phyloP scores from a whole-genome alignment of 2,113 vertebrate genomes.

The Antechinus stuartii region DNA sequence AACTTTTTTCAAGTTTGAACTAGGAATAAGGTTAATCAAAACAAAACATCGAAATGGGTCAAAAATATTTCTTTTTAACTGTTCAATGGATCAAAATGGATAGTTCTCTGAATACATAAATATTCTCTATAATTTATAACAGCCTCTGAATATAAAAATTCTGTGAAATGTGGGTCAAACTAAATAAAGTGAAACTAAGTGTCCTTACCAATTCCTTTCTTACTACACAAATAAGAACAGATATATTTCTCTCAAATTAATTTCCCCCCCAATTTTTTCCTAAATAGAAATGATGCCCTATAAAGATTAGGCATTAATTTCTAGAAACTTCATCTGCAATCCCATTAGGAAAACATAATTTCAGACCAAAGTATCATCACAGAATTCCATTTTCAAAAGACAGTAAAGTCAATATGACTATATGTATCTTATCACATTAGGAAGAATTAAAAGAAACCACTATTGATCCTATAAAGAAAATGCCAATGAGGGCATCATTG shows the following conservation, averaged over 20 bases:
- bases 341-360: not conserved
- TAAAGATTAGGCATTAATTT: not conserved
- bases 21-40: not conserved
- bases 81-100: not conserved
- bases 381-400: constrained; percentile 20
- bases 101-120: not conserved
- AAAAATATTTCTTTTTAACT: constrained; percentile 15
- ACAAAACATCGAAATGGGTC: not conserved
- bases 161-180: constrained; percentile 39
- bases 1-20: constrained; percentile 36
- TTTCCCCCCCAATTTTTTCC: not conserved
- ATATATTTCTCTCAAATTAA: not conserved
- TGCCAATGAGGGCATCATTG: not conserved
- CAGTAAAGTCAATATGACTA: not conserved
- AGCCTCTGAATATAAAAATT: not conserved
- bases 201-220: not conserved
- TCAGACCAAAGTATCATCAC: not conserved
- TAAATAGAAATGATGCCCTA: not conserved
- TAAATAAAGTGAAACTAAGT: constrained; percentile 19
- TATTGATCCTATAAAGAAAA: not conserved
- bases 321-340: not conserved
- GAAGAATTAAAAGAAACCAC: not conserved
- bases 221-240: not conserved
- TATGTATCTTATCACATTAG: not conserved
- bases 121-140: not conserved